Conservation (phyloP, 2,113 vertebrate genomes). For the Psephotus haematonotus region DNA sequence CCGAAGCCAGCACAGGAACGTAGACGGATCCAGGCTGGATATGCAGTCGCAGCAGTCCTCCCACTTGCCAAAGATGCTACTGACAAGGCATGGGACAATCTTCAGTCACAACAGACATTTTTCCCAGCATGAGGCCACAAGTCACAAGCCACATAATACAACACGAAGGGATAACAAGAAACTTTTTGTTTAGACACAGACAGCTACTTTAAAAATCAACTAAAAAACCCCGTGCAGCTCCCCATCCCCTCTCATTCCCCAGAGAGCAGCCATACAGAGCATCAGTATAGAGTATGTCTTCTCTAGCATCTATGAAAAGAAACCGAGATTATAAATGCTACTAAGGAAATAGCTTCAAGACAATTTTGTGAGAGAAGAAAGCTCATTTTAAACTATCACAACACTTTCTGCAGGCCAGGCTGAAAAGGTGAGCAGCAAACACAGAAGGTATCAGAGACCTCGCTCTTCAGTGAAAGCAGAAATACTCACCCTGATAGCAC, state of each 20-base stretch:
- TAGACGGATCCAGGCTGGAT: rapidly evolving
- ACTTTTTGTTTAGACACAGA: not conserved
- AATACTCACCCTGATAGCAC: not conserved
- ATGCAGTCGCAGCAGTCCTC: not conserved
- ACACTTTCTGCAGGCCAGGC: not conserved
- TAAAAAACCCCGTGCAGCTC: not conserved
- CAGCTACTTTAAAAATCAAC: not conserved
- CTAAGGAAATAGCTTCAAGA: not conserved
- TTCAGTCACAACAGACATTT: not conserved
- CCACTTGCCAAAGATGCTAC: not conserved
- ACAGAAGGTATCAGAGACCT: not conserved
- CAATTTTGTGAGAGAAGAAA: not conserved
- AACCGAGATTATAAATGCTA: not conserved
- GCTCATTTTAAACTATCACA: not conserved
- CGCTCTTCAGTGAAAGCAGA: not conserved
- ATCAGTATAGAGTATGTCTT: not conserved
- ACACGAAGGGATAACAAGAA: not conserved
- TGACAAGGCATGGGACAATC: not conserved
- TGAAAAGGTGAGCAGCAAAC: not conserved
- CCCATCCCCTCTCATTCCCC: not conserved
- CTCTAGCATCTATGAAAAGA: not conserved
- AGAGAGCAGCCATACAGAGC: not conserved
- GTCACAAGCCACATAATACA: not conserved
- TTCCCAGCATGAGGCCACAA: not conserved
- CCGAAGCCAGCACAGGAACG: not conserved